Percentiles rank a stretch among this genome's conserved stretches.
These are phyloP conservation scores for Lasioglossum leucozonium DNA, from an alignment of 2,888 invertebrate genomes.

Conservation along the genomic window DNA sequence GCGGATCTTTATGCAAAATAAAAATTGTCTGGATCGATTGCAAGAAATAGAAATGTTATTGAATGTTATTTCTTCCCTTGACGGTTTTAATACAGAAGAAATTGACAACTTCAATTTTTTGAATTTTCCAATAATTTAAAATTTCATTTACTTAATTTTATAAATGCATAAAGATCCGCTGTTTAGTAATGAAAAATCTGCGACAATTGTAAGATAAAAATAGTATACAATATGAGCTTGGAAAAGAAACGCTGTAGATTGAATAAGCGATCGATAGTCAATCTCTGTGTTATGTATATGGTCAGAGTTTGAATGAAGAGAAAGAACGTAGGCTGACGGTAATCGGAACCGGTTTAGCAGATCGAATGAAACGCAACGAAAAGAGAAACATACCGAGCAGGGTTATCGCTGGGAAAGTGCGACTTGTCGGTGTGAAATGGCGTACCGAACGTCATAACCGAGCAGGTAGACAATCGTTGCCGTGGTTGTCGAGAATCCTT, in stretches of 20 bases:
- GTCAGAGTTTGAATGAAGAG: background rate
- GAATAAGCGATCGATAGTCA: background rate
- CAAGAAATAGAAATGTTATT: too few relatives aligned
- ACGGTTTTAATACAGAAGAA: too few relatives aligned
- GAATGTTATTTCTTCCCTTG: too few relatives aligned
- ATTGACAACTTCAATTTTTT: too few relatives aligned
- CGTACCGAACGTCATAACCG: constrained; percentile 82
- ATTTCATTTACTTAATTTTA: too few relatives aligned
- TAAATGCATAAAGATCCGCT: too few relatives aligned
- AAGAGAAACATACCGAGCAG: constrained; percentile 75
- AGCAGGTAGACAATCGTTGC: constrained; percentile 68
- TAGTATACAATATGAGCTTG: background rate
- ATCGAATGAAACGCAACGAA: background rate
- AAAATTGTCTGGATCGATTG: too few relatives aligned
- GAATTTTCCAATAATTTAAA: too few relatives aligned
- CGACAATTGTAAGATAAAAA: background rate
- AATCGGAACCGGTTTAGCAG: constrained; percentile 31
- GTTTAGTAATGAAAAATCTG: background rate
- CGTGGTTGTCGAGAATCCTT: constrained; percentile 45
- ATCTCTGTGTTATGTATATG: background rate
- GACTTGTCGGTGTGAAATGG: constrained; percentile 80
- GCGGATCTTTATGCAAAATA: too few relatives aligned
- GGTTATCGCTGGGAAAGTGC: constrained; percentile 75
- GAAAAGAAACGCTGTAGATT: background rate
- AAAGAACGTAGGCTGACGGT: background rate